phyloP scores from a whole-genome alignment of 1,140 invertebrate genomes.

The Drosophila pruinosa region DNA sequence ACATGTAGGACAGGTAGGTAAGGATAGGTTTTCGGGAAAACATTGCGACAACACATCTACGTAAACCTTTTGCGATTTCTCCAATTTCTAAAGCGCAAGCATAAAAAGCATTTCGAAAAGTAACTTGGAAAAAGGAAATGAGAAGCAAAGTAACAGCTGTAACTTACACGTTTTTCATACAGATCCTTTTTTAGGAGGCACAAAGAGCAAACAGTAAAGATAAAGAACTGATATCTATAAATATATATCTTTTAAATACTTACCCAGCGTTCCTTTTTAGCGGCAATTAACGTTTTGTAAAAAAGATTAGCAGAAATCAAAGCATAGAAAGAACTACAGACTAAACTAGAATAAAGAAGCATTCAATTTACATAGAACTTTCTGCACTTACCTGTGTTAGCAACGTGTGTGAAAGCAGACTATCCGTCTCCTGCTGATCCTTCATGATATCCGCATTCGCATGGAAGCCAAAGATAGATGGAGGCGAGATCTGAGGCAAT shows the following conservation, averaged over 20 bases:
- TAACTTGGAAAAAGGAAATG: conserved; percentile 11
- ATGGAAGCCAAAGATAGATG: conserved; percentile 96
- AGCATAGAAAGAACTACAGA: neutral
- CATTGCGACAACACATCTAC: conserved; percentile 65
- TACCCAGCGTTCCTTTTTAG: conserved; percentile 70
- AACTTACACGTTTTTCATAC: conserved; percentile 75
- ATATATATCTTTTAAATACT: too few relatives aligned
- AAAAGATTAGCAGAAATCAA: neutral
- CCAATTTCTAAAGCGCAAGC: conserved; percentile 58
- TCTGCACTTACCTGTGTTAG: conserved; percentile 87
- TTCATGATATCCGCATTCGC: conserved; percentile 97
- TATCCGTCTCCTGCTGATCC: conserved; percentile 93
- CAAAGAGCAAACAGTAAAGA: neutral
- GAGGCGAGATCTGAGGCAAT: conserved; percentile 91
- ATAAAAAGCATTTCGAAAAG: conserved; percentile 12
- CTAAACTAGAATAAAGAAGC: neutral
- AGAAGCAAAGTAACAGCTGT: neutral
- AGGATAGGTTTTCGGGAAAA: conserved; percentile 71
- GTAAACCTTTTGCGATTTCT: conserved; percentile 64
- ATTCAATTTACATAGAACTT: neutral
- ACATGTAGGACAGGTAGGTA: conserved; percentile 73
- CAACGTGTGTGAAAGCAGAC: conserved; percentile 91
- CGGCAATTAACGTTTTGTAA: neutral
- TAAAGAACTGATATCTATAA: too few relatives aligned
- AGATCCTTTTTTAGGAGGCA: conserved; percentile 58